phyloP scores from a whole-genome alignment of 2,113 vertebrate genomes.

The Oxygymnocypris stewartii region DNA sequence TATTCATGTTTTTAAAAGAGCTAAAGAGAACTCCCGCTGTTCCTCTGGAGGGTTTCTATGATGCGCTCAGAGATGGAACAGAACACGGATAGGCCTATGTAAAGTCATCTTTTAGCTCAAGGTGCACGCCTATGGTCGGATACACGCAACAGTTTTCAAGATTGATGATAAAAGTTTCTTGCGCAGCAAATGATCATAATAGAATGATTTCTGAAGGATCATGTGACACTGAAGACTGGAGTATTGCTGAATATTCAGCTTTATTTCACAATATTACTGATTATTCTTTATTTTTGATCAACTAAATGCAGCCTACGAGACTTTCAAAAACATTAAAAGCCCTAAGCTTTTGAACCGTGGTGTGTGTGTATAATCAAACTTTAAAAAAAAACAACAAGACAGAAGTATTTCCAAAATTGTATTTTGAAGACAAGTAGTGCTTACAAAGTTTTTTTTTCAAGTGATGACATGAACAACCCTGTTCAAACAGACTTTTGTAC shows the following conservation, averaged over 20 bases:
- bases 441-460: slow-evolving; percentile 83
- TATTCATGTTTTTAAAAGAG: too few relatives aligned
- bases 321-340: not conserved
- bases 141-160: too few relatives aligned
- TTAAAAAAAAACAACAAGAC: slow-evolving; percentile 74
- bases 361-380: not conserved
- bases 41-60: too few relatives aligned
- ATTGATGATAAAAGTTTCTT: too few relatives aligned
- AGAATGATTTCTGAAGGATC: not conserved
- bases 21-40: too few relatives aligned
- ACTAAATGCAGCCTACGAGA: not conserved
- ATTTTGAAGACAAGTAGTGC: slow-evolving; percentile 89
- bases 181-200: too few relatives aligned
- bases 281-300: too few relatives aligned
- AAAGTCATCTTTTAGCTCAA: too few relatives aligned
- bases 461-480: slow-evolving; percentile 78
- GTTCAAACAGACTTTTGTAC: slow-evolving; percentile 74
- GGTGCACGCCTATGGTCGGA: too few relatives aligned
- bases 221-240: not conserved
- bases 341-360: not conserved
- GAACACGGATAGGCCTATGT: too few relatives aligned
- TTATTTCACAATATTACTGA: too few relatives aligned
- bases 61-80: too few relatives aligned
- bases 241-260: not conserved
- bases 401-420: slow-evolving; percentile 76